Evolutionary conservation across 1,140 invertebrate genomes (phyloP), one percentile per base, ranked within the genome.

Genomic region (Phocides pigmalion): DNA sequence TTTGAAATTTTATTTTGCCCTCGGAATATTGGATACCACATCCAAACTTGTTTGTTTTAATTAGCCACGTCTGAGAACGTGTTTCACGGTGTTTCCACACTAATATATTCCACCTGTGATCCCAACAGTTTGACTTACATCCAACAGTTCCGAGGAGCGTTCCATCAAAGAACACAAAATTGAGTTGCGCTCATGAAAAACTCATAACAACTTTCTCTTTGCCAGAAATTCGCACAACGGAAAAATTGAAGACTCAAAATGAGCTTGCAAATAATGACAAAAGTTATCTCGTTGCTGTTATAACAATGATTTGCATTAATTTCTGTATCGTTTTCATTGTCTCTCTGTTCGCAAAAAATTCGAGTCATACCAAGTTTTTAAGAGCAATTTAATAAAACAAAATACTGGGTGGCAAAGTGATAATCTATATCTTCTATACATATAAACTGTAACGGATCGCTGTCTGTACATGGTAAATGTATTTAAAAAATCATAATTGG

Each of bases 21-120:
- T n/a, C n/a, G 16, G 39, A 14, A 28, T 2, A 25, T 17, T 35
- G 53, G 15, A 50, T 74, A 42, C 72, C 81, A 58, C 46, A 68
- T 84, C 79, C 76, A 69, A 44, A 44, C 3, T 20, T 4, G 9
- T 35, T 44, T 19, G 25, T 35, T 39, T 54, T 51, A 25, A 50
- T 49, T 59, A 51, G 28, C 37, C 14, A 32, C 25, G 22, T 11
- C 41, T 47, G 12, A n/a, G 28, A 15, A 47, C 54, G 64, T 73
- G 70, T 74, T 79, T 74, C 82, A 68, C 74, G 69, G 61, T 68
- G 71, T 74, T 65, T 74, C 73, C 25, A 49, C 71, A 75, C 81
- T 87, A 87, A 87, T 87, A 82, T 85, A 87, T 87, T 85, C 84
- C 80, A 81, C 74, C 79, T 79, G 79, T 68, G 76, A 87, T 75